Evolutionary conservation across 2,113 vertebrate species (phyloP), one percentile per base, ranked within the genome.

Genomic region (Sapayoa aenigma): DNA sequence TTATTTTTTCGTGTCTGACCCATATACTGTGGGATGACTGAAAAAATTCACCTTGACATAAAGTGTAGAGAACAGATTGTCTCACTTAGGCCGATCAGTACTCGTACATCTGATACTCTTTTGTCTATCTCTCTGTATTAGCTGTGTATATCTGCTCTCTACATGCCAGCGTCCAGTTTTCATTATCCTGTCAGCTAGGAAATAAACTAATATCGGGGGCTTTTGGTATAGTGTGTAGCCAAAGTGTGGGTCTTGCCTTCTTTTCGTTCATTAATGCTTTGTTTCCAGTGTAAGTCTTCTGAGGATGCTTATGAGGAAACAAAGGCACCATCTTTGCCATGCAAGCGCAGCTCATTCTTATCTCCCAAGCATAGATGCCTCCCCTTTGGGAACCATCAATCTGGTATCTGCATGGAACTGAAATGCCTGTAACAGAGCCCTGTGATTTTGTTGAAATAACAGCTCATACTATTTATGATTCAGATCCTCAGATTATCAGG

Each of bases 351-450:
- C 12, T 21, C 31, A 44, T 72, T 12, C 17, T 84, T 87, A 56
- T 72, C 9, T 33, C 9, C 22, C 1, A 6, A 82, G 41, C 0
- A 0, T n/a, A 25, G 42, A 35, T 81, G 23, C 25, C 17, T 35
- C 35, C 11, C 4, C 27, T 52, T 2, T 30, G 44, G 22, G 20
- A 92, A 60, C 21, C 25, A 76, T 22, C n/a, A 62, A 37, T 15
- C 56, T 41, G n/a, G 19, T 66, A 11, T 41, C 58, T 68, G 22
- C 23, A 56, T 35, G 9, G 20, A 44, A 21, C 68, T 82, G 66
- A 93, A 84, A 78, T 50, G 16, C 18, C 11, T 15, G 16, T 52
- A 63, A 28, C 24, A 62, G 42, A 16, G 27, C 68, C 21, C 16
- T 65, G n/a, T 0, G 11, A 41, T 78, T 87, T 72, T 42, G 4